Evolutionary conservation across 2,888 invertebrate species (phyloP), one percentile per base, ranked within the genome.

Genomic region (Dendrolimus houi): DNA sequence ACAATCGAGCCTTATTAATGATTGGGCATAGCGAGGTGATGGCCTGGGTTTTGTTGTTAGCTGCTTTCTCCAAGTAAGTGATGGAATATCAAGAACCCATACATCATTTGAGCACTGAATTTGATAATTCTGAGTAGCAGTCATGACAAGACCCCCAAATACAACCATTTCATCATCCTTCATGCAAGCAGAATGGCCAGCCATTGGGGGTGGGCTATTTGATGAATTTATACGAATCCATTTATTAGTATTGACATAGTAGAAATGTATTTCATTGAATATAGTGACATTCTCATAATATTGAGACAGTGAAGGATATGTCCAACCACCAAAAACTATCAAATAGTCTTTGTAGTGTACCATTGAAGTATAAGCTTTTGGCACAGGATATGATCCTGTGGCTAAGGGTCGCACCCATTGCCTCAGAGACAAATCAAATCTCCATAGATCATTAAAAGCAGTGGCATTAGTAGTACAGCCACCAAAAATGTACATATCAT

Each of bases 361-460:
- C 93, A 99, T 94, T 14, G 97, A 95, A 47, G 98, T 97, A 78
- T 97, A 97, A 56, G 98, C 98, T 87, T 98, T 99, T 0, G 99
- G 98, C 7, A 97, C 97, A 9, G 99, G 99, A 88, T 98, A 98
- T 55, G 94, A 95, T 52, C 91, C 97, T 84, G 94, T 95, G 6
- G 97, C 95, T 54, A 96, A 83, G 0, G 96, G 96, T 64, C 97
- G 92, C 17, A 95, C 92, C 98, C 98, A 98, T 66, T 94, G 92
- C 70, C 97, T 92, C 55, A 93, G 94, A 1, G 96, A 95, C 61
- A 99, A 92, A 89, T 99, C 97, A 81, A 99, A 94, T 63, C 94
- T 92, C 99, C 99, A 99, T 47, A 99, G 91, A 88, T 99, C 99
- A 89, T 99, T 99, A 75, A 98, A 98, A 12, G 99, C 97, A 17